phyloP scores from a whole-genome alignment of 2,888 invertebrate species.

The Gastracanthus pulcherrimus region DNA sequence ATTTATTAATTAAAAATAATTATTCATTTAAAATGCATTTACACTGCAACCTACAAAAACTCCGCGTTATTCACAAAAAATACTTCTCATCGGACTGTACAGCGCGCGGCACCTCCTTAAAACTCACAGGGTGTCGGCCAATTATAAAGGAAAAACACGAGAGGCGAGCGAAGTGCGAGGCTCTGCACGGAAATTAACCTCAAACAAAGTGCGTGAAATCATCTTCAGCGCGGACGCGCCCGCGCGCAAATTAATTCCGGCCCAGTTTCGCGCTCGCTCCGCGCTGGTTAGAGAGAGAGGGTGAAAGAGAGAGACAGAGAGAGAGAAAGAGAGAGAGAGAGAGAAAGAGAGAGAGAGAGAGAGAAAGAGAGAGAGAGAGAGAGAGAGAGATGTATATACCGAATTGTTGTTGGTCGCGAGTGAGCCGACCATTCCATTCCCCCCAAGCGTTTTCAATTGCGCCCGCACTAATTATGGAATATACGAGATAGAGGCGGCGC shows the following conservation, averaged over 20 bases:
- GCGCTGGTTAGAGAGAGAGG: too few species aligned
- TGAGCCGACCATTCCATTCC: too few species aligned
- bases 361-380: not conserved
- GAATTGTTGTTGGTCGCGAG: too few species aligned
- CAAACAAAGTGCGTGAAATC: slow-evolving; percentile 4
- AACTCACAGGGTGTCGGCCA: too few species aligned
- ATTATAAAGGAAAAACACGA: not conserved
- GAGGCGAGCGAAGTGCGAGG: not conserved
- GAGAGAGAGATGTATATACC: not conserved
- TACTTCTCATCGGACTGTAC: too few species aligned
- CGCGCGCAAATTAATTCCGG: not conserved
- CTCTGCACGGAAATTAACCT: not conserved
- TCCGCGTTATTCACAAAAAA: too few species aligned
- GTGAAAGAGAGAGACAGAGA: not conserved
- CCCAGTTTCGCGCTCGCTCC: not conserved
- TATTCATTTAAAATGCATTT: too few species aligned
- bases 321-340: too few species aligned
- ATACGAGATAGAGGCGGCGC: not conserved
- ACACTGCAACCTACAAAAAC: too few species aligned
- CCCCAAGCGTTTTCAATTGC: slow-evolving; percentile 1
- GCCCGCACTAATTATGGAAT: not conserved
- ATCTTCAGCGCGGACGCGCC: slow-evolving; percentile 7
- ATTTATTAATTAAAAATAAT: too few species aligned
- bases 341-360: too few species aligned
- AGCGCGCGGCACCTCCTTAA: too few species aligned